A percentile compares a stretch with the other conserved stretches of the same genome.
Conservation (phyloP, 2,797 vertebrate genomes). For the Rachycentron canadum region DNA sequence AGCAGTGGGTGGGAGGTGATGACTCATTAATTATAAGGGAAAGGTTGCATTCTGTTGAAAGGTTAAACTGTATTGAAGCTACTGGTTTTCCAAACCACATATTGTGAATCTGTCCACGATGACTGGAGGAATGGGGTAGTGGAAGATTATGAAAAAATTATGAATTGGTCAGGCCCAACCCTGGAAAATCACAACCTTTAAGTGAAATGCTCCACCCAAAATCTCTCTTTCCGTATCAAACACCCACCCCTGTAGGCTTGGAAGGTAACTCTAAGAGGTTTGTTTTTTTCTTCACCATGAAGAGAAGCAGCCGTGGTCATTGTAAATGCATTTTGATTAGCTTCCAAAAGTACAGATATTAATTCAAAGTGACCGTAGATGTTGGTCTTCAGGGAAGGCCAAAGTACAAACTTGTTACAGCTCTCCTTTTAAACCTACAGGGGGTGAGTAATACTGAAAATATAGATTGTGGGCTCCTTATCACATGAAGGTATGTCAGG, state of each 20-base stretch:
- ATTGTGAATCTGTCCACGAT: conserved; percentile 28
- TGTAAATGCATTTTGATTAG: conserved; percentile 19
- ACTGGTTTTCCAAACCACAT: conserved; percentile 44
- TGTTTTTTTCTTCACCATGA: conserved; percentile 29
- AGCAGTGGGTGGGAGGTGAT: conserved; percentile 30
- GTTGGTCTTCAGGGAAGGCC: conserved; percentile 16
- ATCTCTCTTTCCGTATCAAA: conserved; percentile 32
- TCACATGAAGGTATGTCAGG: conserved; percentile 31
- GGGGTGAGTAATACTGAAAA: conserved; percentile 22
- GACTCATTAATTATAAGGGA: conserved; percentile 51
- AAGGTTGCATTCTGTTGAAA: conserved; percentile 42
- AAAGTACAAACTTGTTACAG: conserved; percentile 15
- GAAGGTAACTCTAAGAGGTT: conserved; percentile 25
- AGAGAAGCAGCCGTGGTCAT: conserved; percentile 20
- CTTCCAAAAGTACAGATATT: conserved; percentile 6
- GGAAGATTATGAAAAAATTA: conserved; percentile 49
- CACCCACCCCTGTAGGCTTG: conserved; percentile 13
- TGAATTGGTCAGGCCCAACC: conserved; percentile 50
- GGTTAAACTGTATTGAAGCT: conserved; percentile 41
- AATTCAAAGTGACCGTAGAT: conserved; percentile 18
- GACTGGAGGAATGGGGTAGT: conserved; percentile 22
- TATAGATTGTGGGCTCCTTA: conserved; percentile 13
- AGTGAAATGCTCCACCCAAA: conserved; percentile 46
- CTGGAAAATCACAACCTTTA: conserved; percentile 59
- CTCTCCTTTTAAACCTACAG: not conserved